phyloP scores from a whole-genome alignment of 2,888 invertebrate species.

The Cinara cedri region DNA sequence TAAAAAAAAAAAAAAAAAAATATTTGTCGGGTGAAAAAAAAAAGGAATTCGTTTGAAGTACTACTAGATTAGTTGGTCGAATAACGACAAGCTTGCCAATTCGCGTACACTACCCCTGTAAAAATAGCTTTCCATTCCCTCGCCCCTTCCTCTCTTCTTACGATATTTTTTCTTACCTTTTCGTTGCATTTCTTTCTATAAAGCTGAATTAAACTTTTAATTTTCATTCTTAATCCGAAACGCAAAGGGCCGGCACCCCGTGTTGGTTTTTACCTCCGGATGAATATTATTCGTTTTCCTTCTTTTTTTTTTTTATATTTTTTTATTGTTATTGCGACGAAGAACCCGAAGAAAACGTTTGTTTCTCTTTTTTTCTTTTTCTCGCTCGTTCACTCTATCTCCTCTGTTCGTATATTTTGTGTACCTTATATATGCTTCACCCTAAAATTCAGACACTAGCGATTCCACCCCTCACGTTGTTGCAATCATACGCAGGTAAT shows the following conservation, averaged over 20 bases:
- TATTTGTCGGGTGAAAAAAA: slow-evolving; percentile 42
- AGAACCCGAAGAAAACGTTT: slow-evolving; percentile 35
- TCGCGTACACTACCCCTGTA: slow-evolving; percentile 34
- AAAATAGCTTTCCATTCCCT: slow-evolving; percentile 50
- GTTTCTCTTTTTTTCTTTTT: neutral
- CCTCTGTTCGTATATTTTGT: neutral
- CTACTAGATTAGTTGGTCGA: slow-evolving; percentile 56
- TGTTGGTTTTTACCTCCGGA: slow-evolving; percentile 40
- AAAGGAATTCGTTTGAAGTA: slow-evolving; percentile 57
- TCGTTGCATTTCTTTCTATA: slow-evolving; percentile 54
- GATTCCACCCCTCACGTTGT: slow-evolving; percentile 8
- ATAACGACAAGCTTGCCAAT: slow-evolving; percentile 54
- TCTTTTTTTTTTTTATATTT: slow-evolving; percentile 18
- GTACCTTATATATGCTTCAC: slow-evolving; percentile 34
- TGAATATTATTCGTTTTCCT: slow-evolving; percentile 53
- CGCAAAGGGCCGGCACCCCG: slow-evolving; percentile 21
- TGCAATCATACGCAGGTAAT: slow-evolving; percentile 53
- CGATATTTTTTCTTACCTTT: slow-evolving; percentile 39
- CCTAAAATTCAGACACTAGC: slow-evolving; percentile 39
- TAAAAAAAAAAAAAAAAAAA: slow-evolving; percentile 40
- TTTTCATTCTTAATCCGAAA: slow-evolving; percentile 57
- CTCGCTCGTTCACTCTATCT: neutral
- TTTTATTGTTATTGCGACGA: slow-evolving; percentile 56
- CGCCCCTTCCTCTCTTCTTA: neutral
- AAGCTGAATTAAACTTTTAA: slow-evolving; percentile 56